phyloP scores from a whole-genome alignment of 2,888 invertebrate genomes.

The Cataglyphis rosenhaueri region DNA sequence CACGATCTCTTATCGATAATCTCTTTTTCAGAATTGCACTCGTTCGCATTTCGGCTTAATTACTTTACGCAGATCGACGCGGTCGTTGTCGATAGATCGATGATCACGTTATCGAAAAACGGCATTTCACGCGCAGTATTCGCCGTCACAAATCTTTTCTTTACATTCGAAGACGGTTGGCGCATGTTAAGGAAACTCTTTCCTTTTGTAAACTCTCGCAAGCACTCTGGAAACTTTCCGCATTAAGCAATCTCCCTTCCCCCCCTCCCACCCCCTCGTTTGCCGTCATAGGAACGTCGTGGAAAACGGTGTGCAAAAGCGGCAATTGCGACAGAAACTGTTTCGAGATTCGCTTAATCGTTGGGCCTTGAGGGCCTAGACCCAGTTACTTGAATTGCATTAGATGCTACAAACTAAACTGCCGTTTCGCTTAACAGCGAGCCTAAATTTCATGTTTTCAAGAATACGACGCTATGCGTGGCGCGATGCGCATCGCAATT shows the following conservation, averaged over 20 bases:
- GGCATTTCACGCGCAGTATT: constrained; percentile 8
- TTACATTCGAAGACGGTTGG: background rate
- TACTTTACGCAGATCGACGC: background rate
- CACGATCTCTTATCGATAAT: constrained; percentile 16
- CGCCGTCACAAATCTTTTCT: background rate
- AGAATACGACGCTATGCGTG: constrained; percentile 14
- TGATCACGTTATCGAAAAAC: background rate
- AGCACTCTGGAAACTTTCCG: constrained; percentile 78
- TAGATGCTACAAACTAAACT: constrained; percentile 64
- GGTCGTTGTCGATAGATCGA: background rate
- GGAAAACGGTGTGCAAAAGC: constrained; percentile 75
- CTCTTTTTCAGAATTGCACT: background rate
- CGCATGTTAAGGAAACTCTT: constrained; percentile 66
- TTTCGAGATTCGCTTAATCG: constrained; percentile 83
- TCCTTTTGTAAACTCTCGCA: constrained; percentile 78
- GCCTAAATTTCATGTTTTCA: background rate
- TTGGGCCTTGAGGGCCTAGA: constrained; percentile 82
- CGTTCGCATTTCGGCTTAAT: background rate
- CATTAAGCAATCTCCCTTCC: constrained; percentile 73
- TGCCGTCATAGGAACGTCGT: constrained; percentile 69
- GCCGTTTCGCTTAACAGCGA: constrained; percentile 52
- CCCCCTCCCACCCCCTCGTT: constrained; percentile 23
- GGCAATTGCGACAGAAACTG: constrained; percentile 80
- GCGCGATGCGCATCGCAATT: constrained; percentile 22
- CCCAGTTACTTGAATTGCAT: constrained; percentile 79